Percentiles rank a stretch among this genome's conserved stretches.
Evolutionary conservation across 2,888 invertebrate species (phyloP).

Genomic region (Tuberolachnus salignus): DNA sequence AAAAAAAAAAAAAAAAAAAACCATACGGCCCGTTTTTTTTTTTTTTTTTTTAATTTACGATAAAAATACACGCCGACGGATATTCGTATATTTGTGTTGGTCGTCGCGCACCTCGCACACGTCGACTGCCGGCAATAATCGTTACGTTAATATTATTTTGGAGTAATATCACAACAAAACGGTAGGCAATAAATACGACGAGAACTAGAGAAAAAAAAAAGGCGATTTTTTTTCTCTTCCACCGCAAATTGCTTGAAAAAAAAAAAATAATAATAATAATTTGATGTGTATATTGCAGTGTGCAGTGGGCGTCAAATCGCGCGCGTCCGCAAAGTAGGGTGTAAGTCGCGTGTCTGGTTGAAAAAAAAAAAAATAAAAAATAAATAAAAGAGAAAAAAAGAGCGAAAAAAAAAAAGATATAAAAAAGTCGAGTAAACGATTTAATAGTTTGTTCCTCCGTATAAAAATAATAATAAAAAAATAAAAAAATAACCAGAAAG

Average conservation of each 20-base stretch:
- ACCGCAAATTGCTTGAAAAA: conserved; percentile 8
- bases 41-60: too few species aligned
- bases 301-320: conserved; percentile 50
- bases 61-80: not conserved
- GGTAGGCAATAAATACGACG: conserved; percentile 1
- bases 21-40: too few species aligned
- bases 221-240: conserved; percentile 12
- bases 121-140: conserved; percentile 3
- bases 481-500: not conserved
- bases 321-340: conserved; percentile 50
- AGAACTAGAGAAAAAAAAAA: not conserved
- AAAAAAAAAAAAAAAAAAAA: conserved; percentile 12
- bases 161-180: not conserved
- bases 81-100: not conserved
- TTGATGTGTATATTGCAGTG: conserved; percentile 33
- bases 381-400: not conserved
- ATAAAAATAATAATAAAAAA: conserved; percentile 1
- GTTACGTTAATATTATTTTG: too few species aligned
- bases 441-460: conserved; percentile 51
- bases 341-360: conserved; percentile 53
- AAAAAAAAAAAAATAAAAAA: conserved; percentile 14
- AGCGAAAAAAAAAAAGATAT: not conserved
- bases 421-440: conserved; percentile 55
- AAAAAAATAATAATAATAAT: not conserved
- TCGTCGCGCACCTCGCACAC: conserved; percentile 3